These are phyloP conservation scores for Hippocampus barbouri DNA, from an alignment of 2,113 vertebrate species.

Conservation along the genomic window DNA sequence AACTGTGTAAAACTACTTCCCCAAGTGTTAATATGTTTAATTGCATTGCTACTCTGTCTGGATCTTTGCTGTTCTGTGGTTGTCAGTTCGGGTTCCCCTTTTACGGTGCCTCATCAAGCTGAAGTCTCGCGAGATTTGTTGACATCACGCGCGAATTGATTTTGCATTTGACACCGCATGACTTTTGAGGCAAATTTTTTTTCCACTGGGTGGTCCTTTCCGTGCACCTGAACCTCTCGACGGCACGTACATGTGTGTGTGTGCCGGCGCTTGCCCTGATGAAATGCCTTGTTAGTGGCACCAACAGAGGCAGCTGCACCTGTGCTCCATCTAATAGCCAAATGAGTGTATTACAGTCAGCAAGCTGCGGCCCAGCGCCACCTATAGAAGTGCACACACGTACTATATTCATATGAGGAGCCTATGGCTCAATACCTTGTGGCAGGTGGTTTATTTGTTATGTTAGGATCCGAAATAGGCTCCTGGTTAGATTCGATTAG, in stretches of 20 bases:
- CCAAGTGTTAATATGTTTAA: background rate
- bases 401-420: background rate
- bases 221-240: background rate
- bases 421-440: background rate
- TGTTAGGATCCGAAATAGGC: background rate
- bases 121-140: background rate
- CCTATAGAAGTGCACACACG: constrained; percentile 3
- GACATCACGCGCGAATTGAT: background rate
- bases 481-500: background rate
- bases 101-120: too few species aligned
- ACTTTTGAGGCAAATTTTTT: background rate
- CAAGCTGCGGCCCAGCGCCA: constrained; percentile 61
- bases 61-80: background rate
- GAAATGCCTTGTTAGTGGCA: constrained; percentile 69
- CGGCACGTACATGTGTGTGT: background rate
- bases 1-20: background rate
- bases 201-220: background rate
- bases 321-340: constrained; percentile 71
- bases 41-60: background rate
- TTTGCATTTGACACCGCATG: background rate
- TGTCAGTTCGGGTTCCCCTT: too few species aligned
- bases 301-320: constrained; percentile 69
- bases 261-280: constrained; percentile 65
- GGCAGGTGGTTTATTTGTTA: background rate
- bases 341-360: constrained; percentile 72